Percentiles rank a stretch among this genome's conserved stretches.
Conservation (phyloP, 2,888 invertebrate genomes). For the Adelognathus sp. region DNA sequence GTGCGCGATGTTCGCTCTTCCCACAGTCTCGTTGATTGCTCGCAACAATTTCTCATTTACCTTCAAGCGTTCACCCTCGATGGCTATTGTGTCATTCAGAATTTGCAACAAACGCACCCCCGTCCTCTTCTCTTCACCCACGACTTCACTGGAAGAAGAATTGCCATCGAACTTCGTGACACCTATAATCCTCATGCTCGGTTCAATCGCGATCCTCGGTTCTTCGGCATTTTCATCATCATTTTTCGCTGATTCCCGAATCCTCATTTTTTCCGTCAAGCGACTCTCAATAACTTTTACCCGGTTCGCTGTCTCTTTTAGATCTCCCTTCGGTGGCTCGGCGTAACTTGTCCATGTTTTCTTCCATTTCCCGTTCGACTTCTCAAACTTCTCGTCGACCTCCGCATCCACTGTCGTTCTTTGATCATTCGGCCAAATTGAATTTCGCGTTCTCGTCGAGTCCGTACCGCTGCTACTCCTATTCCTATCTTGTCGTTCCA, state of each 20-base stretch:
- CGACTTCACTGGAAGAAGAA: neutral
- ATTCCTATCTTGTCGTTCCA: neutral
- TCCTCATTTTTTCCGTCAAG: neutral
- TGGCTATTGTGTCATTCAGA: neutral
- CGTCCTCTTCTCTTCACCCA: neutral
- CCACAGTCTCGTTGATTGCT: neutral
- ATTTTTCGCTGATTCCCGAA: neutral
- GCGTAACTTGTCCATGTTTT: neutral
- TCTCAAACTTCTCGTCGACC: conserved; percentile 3
- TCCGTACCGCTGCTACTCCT: neutral
- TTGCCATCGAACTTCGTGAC: neutral
- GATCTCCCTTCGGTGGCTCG: neutral
- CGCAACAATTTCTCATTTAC: conserved; percentile 11
- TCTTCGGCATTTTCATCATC: neutral
- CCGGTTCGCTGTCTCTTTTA: neutral
- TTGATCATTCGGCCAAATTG: conserved; percentile 58
- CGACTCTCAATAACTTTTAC: neutral
- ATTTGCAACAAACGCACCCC: neutral
- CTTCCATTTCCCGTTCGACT: conserved; percentile 26
- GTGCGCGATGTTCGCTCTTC: neutral
- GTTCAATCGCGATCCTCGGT: neutral
- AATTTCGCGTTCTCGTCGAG: conserved; percentile 50
- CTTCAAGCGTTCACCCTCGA: neutral
- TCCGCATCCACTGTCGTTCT: neutral
- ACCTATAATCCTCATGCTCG: neutral